Percentiles rank a stretch among this genome's conserved stretches.
These are phyloP conservation scores for Choristoneura fumiferana DNA, from an alignment of 1,140 invertebrate species.

Conservation along the genomic window DNA sequence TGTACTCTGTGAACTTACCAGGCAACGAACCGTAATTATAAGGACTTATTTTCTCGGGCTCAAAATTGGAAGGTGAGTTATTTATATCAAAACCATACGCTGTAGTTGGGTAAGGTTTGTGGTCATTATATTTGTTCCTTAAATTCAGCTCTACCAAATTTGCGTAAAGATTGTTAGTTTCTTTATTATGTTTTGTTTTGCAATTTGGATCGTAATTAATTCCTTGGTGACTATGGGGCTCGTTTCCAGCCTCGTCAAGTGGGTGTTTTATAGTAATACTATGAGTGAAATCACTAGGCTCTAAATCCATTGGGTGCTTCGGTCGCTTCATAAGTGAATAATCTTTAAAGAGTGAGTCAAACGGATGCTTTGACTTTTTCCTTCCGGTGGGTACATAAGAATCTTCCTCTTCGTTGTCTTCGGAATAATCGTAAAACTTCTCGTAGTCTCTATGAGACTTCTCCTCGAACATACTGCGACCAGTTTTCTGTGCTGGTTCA, in stretches of 20 bases:
- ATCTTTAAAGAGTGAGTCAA: conserved; percentile 49
- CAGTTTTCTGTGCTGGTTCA: conserved; percentile 18
- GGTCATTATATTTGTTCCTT: conserved; percentile 50
- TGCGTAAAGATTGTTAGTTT: conserved; percentile 42
- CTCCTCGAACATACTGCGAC: conserved; percentile 45
- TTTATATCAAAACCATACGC: background rate
- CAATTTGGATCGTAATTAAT: conserved; percentile 59
- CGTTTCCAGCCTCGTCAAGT: conserved; percentile 45
- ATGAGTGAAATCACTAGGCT: conserved; percentile 62
- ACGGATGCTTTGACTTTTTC: conserved; percentile 50
- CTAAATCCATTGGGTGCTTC: conserved; percentile 50
- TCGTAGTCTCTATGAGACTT: conserved; percentile 62
- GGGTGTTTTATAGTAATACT: conserved; percentile 65
- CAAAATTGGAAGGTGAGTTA: conserved; percentile 36
- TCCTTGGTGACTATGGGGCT: conserved; percentile 54
- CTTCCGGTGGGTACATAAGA: conserved; percentile 34
- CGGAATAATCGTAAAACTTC: conserved; percentile 54
- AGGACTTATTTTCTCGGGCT: conserved; percentile 47
- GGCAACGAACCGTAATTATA: conserved; percentile 34
- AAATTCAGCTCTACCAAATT: conserved; percentile 46
- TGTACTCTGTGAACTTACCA: conserved; percentile 42
- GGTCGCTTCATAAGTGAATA: conserved; percentile 48
- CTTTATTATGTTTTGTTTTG: conserved; percentile 62
- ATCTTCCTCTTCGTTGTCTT: conserved; percentile 48
- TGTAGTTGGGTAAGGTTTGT: background rate